These are phyloP conservation scores for Erinaceus europaeus DNA, from an alignment of 2,113 vertebrate genomes.

Conservation along the genomic window DNA sequence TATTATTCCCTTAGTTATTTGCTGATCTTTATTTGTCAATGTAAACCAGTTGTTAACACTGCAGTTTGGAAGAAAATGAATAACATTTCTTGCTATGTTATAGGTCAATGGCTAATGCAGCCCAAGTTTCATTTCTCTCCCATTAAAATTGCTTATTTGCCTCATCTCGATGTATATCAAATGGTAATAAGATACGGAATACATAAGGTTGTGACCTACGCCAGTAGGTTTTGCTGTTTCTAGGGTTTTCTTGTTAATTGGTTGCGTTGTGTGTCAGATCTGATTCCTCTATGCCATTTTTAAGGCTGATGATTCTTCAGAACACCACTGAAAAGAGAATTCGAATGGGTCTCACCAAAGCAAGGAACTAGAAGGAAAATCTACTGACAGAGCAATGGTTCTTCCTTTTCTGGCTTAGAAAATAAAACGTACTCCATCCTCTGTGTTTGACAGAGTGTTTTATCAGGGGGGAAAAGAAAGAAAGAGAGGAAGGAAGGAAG, in stretches of 20 bases:
- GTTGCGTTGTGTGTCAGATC: conserved; percentile 31
- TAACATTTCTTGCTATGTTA: conserved; percentile 57
- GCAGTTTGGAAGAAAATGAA: conserved; percentile 37
- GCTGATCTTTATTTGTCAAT: conserved; percentile 49
- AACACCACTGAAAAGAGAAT: conserved; percentile 21
- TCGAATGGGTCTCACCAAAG: conserved; percentile 38
- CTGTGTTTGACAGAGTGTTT: conserved; percentile 23
- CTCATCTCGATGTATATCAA: conserved; percentile 53
- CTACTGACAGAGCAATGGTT: neutral
- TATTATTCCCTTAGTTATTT: conserved; percentile 48
- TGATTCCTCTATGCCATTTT: conserved; percentile 26
- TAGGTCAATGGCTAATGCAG: conserved; percentile 51
- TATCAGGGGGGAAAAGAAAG: neutral
- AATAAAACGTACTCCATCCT: conserved; percentile 38
- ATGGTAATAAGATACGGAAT: conserved; percentile 61
- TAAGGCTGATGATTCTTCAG: conserved; percentile 54
- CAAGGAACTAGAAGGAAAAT: conserved; percentile 29
- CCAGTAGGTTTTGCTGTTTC: conserved; percentile 61
- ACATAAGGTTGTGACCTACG: conserved; percentile 56
- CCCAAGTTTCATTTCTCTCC: conserved; percentile 58
- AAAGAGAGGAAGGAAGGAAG: too few species aligned
- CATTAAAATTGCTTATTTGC: conserved; percentile 63
- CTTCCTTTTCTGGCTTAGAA: conserved; percentile 26
- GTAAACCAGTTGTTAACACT: conserved; percentile 37
- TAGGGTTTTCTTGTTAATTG: conserved; percentile 65